These are phyloP conservation scores for Drosophila seguyi DNA, from an alignment of 1,140 invertebrate species.

Conservation along the genomic window DNA sequence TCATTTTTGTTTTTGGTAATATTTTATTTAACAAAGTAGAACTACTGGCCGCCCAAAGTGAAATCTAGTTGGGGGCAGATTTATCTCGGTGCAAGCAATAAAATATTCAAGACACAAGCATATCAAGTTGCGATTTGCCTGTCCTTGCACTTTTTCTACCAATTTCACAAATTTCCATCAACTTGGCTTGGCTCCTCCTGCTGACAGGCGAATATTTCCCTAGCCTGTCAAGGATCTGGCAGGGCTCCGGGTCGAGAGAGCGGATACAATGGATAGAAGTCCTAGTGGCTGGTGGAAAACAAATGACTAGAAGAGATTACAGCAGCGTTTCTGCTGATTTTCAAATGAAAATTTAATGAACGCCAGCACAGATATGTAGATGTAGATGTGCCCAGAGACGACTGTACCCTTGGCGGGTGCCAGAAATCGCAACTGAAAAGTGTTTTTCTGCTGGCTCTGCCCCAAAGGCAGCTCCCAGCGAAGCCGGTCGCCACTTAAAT, in stretches of 20 bases:
- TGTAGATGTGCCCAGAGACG: neutral
- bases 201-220: conserved; percentile 40
- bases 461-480: conserved; percentile 12
- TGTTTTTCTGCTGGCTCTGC: conserved; percentile 32
- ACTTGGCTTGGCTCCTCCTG: conserved; percentile 37
- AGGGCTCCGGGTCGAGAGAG: conserved; percentile 2
- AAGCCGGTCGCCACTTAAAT: conserved; percentile 51
- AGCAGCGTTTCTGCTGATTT: conserved; percentile 78
- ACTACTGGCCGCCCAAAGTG: neutral
- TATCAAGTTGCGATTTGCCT: conserved; percentile 60
- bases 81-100: conserved; percentile 41
- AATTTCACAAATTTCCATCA: conserved; percentile 60
- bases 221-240: conserved; percentile 4
- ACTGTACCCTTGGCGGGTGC: conserved; percentile 21
- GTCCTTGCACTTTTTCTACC: conserved; percentile 59
- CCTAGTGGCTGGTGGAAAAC: conserved; percentile 59
- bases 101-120: conserved; percentile 66
- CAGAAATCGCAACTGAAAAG: conserved; percentile 50
- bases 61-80: conserved; percentile 16
- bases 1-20: conserved; percentile 5
- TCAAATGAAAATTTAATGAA: conserved; percentile 82
- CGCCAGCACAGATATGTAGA: conserved; percentile 21
- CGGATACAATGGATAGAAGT: conserved; percentile 47
- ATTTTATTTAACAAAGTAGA: conserved; percentile 28
- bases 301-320: conserved; percentile 72